Evolutionary conservation across 2,888 invertebrate genomes (phyloP).

Genomic region (Synergus gifuensis): DNA sequence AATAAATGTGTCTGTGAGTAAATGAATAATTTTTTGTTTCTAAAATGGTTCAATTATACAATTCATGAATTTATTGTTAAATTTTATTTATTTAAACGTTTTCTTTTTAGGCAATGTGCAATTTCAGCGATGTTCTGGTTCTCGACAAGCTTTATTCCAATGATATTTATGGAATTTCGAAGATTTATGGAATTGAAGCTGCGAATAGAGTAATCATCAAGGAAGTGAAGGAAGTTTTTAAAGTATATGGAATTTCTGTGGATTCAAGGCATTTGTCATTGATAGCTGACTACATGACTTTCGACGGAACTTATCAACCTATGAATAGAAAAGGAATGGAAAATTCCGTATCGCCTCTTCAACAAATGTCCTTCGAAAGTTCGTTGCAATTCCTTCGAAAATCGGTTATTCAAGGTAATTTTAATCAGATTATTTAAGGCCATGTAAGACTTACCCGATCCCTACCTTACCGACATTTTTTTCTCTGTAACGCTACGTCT

Average conservation of each 20-base stretch:
- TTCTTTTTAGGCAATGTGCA: slow-evolving; percentile 87
- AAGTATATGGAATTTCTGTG: slow-evolving; percentile 97
- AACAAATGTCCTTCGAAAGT: slow-evolving; percentile 99
- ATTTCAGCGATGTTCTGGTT: slow-evolving; percentile 88
- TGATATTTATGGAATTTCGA: slow-evolving; percentile 94
- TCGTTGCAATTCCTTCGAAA: slow-evolving; percentile 90
- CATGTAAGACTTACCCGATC: no score
- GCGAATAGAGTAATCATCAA: slow-evolving; percentile 93
- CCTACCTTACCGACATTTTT: no score
- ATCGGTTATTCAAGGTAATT: slow-evolving; percentile 83
- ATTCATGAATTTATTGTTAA: slow-evolving; percentile 3
- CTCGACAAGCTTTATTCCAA: slow-evolving; percentile 93
- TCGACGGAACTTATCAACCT: slow-evolving; percentile 92
- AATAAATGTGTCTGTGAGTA: slow-evolving; percentile 88
- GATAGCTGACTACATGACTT: slow-evolving; percentile 99
- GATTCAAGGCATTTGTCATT: slow-evolving; percentile 95
- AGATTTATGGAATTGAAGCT: slow-evolving; percentile 97
- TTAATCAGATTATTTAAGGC: no score
- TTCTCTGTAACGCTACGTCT: no score
- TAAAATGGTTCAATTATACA: neutral
- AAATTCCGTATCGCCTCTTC: slow-evolving; percentile 93
- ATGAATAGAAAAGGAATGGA: slow-evolving; percentile 95
- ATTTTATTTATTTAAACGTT: slow-evolving; percentile 10
- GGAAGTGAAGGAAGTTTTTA: slow-evolving; percentile 97
- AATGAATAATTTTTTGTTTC: neutral